A percentile compares a stretch with the other conserved stretches of the same genome.
Evolutionary conservation across 2,797 vertebrate genomes (phyloP).

Genomic region (Sphenodon punctatus): DNA sequence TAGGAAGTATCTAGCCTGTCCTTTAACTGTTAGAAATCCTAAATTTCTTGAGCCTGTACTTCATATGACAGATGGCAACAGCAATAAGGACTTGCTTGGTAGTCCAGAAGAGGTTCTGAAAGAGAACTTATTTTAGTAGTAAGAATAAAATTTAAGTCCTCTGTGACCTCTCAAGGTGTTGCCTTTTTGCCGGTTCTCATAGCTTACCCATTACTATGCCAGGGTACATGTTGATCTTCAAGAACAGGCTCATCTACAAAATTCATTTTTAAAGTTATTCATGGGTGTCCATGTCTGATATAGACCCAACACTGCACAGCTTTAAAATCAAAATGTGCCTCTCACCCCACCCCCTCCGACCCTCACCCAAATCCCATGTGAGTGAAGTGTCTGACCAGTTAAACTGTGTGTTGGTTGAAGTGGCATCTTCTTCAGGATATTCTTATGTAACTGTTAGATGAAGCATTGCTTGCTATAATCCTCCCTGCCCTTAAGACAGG

Average conservation of each 20-base stretch:
- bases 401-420: neutral
- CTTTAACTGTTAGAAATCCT: neutral
- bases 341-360: too few relatives aligned
- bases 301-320: neutral
- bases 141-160: neutral
- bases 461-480: neutral
- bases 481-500: neutral
- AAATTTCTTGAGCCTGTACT: neutral
- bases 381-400: neutral
- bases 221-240: neutral
- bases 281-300: neutral
- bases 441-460: neutral
- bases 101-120: neutral
- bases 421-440: neutral
- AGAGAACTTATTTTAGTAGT: neutral
- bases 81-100: neutral
- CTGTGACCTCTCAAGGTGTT: neutral
- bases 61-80: neutral
- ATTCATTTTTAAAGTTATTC: neutral
- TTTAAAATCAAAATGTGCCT: neutral
- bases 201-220: neutral
- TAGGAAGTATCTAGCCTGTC: too few relatives aligned
- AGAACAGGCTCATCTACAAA: neutral
- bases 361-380: too few relatives aligned
- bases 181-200: neutral